phyloP scores from a whole-genome alignment of 2,113 vertebrate genomes.

The Okapia johnstoni region DNA sequence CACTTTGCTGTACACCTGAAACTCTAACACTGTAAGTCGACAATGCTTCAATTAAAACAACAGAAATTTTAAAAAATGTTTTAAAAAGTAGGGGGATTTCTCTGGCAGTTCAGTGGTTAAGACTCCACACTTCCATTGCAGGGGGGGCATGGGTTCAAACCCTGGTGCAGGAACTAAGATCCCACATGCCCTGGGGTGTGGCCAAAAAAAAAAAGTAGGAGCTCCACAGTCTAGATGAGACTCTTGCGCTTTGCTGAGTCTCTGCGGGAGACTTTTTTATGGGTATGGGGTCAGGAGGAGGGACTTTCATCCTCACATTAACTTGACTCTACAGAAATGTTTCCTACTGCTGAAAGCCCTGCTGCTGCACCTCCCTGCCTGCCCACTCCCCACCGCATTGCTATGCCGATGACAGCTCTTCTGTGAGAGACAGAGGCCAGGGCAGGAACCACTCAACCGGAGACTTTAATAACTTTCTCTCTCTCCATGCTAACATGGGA shows the following conservation, averaged over 20 bases:
- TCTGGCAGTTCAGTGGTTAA: background rate
- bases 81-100: background rate
- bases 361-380: background rate
- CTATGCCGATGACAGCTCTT: background rate
- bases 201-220: background rate
- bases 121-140: background rate
- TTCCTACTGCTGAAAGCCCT: background rate
- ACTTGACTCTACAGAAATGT: background rate
- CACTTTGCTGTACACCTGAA: background rate
- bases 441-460: background rate
- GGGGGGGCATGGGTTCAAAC: background rate
- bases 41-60: background rate
- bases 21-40: background rate
- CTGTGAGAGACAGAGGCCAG: background rate
- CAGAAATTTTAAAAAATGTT: background rate
- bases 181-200: background rate
- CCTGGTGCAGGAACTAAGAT: background rate
- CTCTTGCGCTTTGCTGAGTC: background rate
- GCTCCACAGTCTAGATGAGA: background rate
- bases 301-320: background rate
- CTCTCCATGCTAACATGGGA: background rate
- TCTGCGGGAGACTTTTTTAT: background rate
- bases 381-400: background rate
- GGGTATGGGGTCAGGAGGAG: fast-evolving
- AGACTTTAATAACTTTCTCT: background rate